phyloP scores from a whole-genome alignment of 2,888 invertebrate species.

The Laothoe populi region DNA sequence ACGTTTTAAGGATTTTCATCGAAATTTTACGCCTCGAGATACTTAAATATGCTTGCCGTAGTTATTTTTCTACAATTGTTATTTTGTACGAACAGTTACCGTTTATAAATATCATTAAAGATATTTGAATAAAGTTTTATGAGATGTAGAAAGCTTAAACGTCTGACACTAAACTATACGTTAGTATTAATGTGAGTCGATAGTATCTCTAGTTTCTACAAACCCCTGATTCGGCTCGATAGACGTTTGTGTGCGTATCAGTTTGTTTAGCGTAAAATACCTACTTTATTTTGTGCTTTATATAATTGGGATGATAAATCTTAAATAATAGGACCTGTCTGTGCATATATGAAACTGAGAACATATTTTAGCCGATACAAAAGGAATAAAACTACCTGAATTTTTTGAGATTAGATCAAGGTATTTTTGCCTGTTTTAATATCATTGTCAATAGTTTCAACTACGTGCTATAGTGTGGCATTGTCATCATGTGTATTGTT shows the following conservation, averaged over 20 bases:
- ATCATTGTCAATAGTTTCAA: not conserved
- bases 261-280: not conserved
- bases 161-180: constrained; percentile 18
- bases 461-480: not conserved
- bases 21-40: constrained; percentile 71
- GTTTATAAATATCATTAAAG: constrained; percentile 14
- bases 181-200: constrained; percentile 4
- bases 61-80: constrained; percentile 40
- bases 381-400: no score
- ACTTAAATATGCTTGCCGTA: constrained; percentile 75
- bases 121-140: constrained; percentile 5
- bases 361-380: no score
- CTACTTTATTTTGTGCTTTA: not conserved
- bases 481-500: not conserved
- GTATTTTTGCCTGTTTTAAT: no score
- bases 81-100: constrained; percentile 9
- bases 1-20: constrained; percentile 80
- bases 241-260: not conserved
- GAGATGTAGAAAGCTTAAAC: constrained; percentile 10
- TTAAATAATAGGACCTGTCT: not conserved
- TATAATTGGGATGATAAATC: not conserved
- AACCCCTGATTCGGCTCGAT: constrained; percentile 1
- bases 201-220: constrained; percentile 18
- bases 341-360: no score
- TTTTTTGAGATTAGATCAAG: no score